Evolutionary conservation across 2,113 vertebrate genomes (phyloP), one percentile per base, ranked within the genome.

Genomic region (Vombatus ursinus): DNA sequence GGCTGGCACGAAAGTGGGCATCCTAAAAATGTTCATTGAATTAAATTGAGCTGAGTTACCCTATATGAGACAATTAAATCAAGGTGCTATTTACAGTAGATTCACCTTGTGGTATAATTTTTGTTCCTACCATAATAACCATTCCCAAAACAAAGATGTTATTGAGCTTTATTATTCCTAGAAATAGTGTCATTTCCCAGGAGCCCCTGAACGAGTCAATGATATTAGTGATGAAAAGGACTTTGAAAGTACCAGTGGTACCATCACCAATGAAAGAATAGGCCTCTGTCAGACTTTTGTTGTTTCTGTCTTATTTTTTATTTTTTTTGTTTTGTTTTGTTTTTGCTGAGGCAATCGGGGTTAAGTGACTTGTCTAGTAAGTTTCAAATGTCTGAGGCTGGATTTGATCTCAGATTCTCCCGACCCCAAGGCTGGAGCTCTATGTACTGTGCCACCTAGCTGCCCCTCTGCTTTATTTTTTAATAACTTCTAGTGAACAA

Each of bases 201-300:
- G 37, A 84, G 19, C 68, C 57, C 68, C 6, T 23, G 19, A 84
- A 84, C 19, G 7, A 84, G 5, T 84, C 1, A 84, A 3, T 68
- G 3, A 23, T 23, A 44, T 84, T 84, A 23, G n/a, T 57, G 37
- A 90, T 8, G 89, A 54, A 50, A n/a, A 89, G 91, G 61, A 94
- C 95, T 61, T 0, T 90, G 24, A 0, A 53, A 3, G 22, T 0
- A 49, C 3, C 52, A 49, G n/a, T n/a, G 28, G 26, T 47, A 37
- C 23, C 5, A 23, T 10, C 37, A 93, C 4, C 54, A 90, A 24
- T 10, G 48, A 94, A 48, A 54, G 53, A 28, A 90, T 0, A 52
- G 28, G 1, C 24, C 51, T 31, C 51, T 92, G 53, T 50, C 24
- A 28, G 91, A 57, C 24, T n/a, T 51, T 52, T 52, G 22, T 52